phyloP scores from a whole-genome alignment of 2,113 vertebrate genomes.

The Sporophila hypoxantha region DNA sequence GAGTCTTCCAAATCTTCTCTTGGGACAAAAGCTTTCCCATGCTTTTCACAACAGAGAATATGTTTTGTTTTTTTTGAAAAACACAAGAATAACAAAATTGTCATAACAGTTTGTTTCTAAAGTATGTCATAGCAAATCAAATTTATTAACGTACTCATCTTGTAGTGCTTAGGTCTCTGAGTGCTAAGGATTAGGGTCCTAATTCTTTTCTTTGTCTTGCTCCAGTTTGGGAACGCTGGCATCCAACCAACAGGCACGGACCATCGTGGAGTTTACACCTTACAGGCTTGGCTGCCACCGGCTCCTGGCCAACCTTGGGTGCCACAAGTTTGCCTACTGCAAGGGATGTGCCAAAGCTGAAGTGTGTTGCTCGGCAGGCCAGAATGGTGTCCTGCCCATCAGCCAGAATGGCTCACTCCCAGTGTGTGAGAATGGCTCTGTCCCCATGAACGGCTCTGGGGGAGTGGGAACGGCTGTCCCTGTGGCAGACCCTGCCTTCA shows the following conservation, averaged over 20 bases:
- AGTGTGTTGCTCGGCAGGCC: background rate
- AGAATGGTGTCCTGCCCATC: background rate
- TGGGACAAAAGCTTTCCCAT: background rate
- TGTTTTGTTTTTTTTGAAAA: background rate
- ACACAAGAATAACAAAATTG: background rate
- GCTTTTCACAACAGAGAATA: background rate
- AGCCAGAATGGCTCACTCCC: background rate
- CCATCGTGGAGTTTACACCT: slow-evolving; percentile 15
- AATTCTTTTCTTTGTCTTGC: background rate
- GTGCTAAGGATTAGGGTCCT: background rate
- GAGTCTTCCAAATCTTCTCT: background rate
- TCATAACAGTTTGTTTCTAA: background rate
- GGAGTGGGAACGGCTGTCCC: background rate
- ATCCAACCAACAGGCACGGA: slow-evolving; percentile 32
- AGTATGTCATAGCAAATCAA: background rate
- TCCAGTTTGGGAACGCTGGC: slow-evolving; percentile 17
- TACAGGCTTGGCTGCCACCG: slow-evolving; percentile 33
- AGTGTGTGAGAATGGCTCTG: background rate
- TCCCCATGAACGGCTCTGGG: background rate
- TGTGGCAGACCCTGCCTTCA: background rate
- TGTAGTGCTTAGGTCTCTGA: background rate
- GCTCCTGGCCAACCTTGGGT: slow-evolving; percentile 34
- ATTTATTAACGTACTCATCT: rapidly evolving
- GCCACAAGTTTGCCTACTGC: slow-evolving; percentile 55
- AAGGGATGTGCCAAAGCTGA: slow-evolving; percentile 11